phyloP scores from a whole-genome alignment of 1,140 invertebrate genomes.

The Ganaspis sp. region DNA sequence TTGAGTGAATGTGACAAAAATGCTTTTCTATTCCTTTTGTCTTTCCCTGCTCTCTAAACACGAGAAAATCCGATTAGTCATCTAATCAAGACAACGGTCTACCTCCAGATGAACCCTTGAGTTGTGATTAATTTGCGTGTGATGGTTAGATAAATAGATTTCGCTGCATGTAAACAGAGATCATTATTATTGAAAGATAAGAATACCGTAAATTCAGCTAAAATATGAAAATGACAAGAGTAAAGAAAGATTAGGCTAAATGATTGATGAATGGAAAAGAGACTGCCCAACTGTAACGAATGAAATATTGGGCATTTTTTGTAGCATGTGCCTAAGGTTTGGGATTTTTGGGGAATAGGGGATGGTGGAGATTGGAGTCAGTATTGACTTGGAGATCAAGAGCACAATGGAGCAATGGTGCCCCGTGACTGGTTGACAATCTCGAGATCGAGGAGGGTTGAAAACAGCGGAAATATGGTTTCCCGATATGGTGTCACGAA shows the following conservation, averaged over 20 bases:
- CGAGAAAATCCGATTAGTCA: neutral
- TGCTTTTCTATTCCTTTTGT: neutral
- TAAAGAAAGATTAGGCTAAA: neutral
- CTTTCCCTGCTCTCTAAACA: neutral
- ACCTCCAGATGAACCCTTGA: neutral
- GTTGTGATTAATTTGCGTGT: too few relatives aligned
- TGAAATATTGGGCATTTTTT: neutral
- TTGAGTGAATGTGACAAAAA: conserved; percentile 14
- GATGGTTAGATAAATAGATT: neutral
- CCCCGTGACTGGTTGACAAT: conserved; percentile 14
- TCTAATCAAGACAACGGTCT: conserved; percentile 3
- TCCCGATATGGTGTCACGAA: conserved; percentile 70
- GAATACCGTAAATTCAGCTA: neutral
- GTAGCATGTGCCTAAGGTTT: neutral
- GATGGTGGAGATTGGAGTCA: neutral
- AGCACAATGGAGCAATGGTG: conserved; percentile 33
- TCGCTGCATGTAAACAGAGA: neutral
- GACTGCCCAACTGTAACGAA: neutral
- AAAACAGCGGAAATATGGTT: conserved; percentile 62
- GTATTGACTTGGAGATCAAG: conserved; percentile 2
- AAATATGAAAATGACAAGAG: neutral
- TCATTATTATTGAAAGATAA: neutral
- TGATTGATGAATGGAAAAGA: neutral
- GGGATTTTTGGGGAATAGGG: neutral
- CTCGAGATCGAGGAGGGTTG: conserved; percentile 1